These are phyloP conservation scores for Mareca penelope DNA, from an alignment of 2,797 vertebrate species.

Conservation along the genomic window DNA sequence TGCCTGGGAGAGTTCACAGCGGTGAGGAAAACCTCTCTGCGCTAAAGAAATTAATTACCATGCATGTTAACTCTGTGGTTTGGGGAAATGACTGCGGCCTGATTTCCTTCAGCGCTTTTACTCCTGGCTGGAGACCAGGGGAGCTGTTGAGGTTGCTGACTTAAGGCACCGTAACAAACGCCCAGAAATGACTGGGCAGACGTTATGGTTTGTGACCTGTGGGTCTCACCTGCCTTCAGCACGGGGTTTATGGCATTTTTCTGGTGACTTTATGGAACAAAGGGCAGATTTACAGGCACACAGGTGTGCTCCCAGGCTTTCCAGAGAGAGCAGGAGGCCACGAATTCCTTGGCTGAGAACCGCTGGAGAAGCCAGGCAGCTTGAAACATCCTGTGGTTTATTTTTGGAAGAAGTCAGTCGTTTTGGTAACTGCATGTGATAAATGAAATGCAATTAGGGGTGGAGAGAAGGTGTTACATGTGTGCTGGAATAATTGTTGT, in stretches of 20 bases:
- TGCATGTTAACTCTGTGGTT: conserved; percentile 50
- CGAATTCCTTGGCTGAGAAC: not conserved
- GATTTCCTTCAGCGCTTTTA: conserved; percentile 50
- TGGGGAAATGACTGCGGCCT: conserved; percentile 40
- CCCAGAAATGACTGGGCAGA: not conserved
- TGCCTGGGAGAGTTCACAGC: conserved; percentile 30
- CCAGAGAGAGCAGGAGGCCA: not conserved
- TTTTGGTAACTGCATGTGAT: conserved; percentile 23
- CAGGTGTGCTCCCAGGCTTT: not conserved
- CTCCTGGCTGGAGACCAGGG: conserved; percentile 43
- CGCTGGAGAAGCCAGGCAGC: not conserved
- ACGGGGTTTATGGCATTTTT: fast-evolving
- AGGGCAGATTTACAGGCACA: not conserved
- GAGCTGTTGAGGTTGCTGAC: conserved; percentile 28
- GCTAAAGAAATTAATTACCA: conserved; percentile 59
- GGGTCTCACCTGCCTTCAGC: not conserved
- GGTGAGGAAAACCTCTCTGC: not conserved
- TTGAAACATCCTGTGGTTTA: not conserved
- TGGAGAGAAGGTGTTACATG: conserved; percentile 18
- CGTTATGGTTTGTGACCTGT: not conserved
- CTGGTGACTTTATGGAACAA: not conserved
- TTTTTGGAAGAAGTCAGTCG: conserved; percentile 16
- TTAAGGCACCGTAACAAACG: conserved; percentile 34
- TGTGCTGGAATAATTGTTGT: not conserved
- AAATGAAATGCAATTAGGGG: conserved; percentile 36